Base-by-base conservation (phyloP, 2,797 vertebrate genomes). In the Cercopithecus hamlyni region DNA sequence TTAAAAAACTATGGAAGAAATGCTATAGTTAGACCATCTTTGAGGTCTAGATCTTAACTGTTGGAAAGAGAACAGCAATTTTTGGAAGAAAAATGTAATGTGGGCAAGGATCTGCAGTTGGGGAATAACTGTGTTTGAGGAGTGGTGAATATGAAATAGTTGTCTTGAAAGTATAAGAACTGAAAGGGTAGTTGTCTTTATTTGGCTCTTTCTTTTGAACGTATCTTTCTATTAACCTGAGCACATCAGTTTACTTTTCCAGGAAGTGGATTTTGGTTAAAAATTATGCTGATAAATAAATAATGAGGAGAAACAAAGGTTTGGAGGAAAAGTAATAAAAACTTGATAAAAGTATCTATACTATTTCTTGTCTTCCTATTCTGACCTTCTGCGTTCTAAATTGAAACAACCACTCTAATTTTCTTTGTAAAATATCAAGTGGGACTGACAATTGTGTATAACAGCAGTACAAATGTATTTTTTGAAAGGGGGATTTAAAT, bases 381-480 rank as follows among this genome's bases (percentile, higher is more conserved):
- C 39, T 93, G 36, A 91, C 11, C 14, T 76, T 79, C 20, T 61
- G 13, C 27, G 84, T 86, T 98, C 45, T 84, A 67, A 90, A 26
- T 15, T 24, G n/a, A 80, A 95, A 67, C 4, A 92, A n/a, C 4
- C 6, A 76, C 20, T 41, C 1, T 90, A 33, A 72, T 92, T 97
- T 93, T 90, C 43, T 93, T 97, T 79, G 70, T 70, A 87, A 96
- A 93, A 61, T 81, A 86, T 75, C n/a, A 90, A 70, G n/a, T 30
- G 83, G 39, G 7, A 22, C 90, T 83, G 19, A 93, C 61, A 55
- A 94, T 33, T 77, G 15, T 26, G 0, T 20, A 83, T 81, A 93
- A 81, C 93, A 91, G 26, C 43, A 82, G 48, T 27, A 67, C 45
- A 90, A 61, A 83, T 88, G 70, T 94, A 84, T 86, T 90, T 88